Base-by-base conservation (phyloP, 2,888 invertebrate species). In the Loripinus fragilis region DNA sequence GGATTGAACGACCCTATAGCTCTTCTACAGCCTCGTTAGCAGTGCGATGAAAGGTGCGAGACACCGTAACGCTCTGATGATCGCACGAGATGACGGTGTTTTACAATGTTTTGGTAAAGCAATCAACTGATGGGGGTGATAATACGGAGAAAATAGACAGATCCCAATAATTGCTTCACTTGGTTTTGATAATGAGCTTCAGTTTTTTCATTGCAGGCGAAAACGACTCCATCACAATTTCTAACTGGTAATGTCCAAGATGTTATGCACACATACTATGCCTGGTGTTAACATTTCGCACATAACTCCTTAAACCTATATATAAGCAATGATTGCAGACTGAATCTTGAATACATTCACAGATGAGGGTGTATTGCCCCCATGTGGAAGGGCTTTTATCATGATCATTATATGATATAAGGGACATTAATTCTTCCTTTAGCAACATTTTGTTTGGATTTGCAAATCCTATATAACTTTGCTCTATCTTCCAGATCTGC, bases 141-240 rank as follows among this genome's bases (percentile, higher is more conserved):
- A 60, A 60, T 60, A 20, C 20, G 8, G 60, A 23, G 25, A 60
- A 60, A 33, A 60, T 33, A 60, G 60, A 60, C 60, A 60, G 60
- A 8, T 60, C 33, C 33, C 17, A 60, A 60, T 60, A 33, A 60
- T 60, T 60, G 60, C 60, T 60, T 60, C 60, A 60, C 60, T 60
- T 30, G 60, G 60, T 33, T 52, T n/a, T 60, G 60, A 28, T 60
- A 60, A 60, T 60, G 60, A 60, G 60, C 17, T 60, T 33, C n/a
- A n/a, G n/a, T 5, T n/a, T 20, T 50, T 42, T n/a, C n/a, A n/a
- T n/a, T n/a, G n/a, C n/a, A n/a, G n/a, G n/a, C n/a, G n/a, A n/a
- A n/a, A n/a, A n/a, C n/a, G n/a, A n/a, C n/a, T n/a, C n/a, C n/a
- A n/a, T n/a, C n/a, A n/a, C n/a, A n/a, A n/a, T n/a, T n/a, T n/a